These are phyloP conservation scores for Magallana ariakensis DNA, from an alignment of 1,140 invertebrate genomes.

Conservation along the genomic window DNA sequence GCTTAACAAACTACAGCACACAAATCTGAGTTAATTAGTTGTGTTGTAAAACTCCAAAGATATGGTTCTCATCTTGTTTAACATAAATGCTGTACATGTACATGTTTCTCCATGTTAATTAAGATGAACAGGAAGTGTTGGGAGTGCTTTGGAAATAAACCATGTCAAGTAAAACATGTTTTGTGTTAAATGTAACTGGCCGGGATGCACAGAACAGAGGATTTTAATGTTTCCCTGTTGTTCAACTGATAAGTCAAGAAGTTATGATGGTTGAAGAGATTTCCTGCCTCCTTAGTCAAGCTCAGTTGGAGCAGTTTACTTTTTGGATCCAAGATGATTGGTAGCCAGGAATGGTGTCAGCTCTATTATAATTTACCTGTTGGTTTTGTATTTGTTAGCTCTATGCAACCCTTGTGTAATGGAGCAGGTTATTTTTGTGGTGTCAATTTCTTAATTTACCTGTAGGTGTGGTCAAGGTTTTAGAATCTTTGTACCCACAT, in stretches of 20 bases:
- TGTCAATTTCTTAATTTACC: too few relatives aligned
- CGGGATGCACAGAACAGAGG: neutral
- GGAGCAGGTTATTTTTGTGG: too few relatives aligned
- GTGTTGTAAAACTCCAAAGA: neutral
- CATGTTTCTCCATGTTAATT: too few relatives aligned
- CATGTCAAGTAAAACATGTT: slow-evolving; percentile 13
- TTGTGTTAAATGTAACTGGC: neutral
- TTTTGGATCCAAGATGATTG: neutral
- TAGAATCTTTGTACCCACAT: too few relatives aligned
- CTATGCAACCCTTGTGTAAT: too few relatives aligned
- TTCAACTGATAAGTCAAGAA: slow-evolving; percentile 22
- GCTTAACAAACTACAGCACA: neutral
- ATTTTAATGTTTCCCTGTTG: slow-evolving; percentile 21
- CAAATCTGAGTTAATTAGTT: neutral
- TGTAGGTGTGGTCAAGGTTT: too few relatives aligned
- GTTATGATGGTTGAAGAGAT: neutral
- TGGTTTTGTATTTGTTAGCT: neutral
- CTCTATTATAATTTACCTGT: neutral
- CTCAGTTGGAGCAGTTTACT: neutral
- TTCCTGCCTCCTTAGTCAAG: neutral
- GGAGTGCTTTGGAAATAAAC: neutral
- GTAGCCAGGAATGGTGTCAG: neutral
- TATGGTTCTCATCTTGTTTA: too few relatives aligned
- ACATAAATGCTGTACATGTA: too few relatives aligned
- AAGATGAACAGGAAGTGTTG: neutral